phyloP scores from a whole-genome alignment of 1,140 invertebrate species.

The Atta texana region DNA sequence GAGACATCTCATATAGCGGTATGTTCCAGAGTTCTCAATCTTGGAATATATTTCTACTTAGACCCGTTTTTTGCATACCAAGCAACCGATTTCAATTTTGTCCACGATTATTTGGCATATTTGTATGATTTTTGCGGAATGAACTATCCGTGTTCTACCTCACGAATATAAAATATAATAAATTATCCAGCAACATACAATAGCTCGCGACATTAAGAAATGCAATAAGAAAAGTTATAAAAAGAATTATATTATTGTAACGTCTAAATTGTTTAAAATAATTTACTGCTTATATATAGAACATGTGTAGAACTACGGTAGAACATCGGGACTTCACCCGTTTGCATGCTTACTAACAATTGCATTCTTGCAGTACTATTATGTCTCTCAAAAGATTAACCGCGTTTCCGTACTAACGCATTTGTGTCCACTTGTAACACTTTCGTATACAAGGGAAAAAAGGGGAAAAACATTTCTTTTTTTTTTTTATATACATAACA shows the following conservation, averaged over 20 bases:
- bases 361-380: constrained; percentile 66
- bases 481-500: constrained; percentile 40
- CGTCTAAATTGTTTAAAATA: not conserved
- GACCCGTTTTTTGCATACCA: constrained; percentile 61
- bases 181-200: too few relatives aligned
- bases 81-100: constrained; percentile 58
- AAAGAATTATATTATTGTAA: not conserved
- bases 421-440: constrained; percentile 66
- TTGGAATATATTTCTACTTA: constrained; percentile 39
- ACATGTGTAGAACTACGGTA: not conserved
- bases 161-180: too few relatives aligned
- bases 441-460: constrained; percentile 18
- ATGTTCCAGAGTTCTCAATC: constrained; percentile 47
- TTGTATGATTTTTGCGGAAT: constrained; percentile 42
- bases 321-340: constrained; percentile 37
- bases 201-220: too few relatives aligned
- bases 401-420: constrained; percentile 58
- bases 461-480: constrained; percentile 37
- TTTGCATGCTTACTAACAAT: constrained; percentile 72
- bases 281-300: not conserved
- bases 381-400: constrained; percentile 46
- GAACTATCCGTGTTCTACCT: constrained; percentile 56
- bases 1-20: constrained; percentile 40
- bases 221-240: not conserved
- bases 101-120: constrained; percentile 65